Conservation (phyloP, 2,797 vertebrate genomes). For the Eremophila alpestris region DNA sequence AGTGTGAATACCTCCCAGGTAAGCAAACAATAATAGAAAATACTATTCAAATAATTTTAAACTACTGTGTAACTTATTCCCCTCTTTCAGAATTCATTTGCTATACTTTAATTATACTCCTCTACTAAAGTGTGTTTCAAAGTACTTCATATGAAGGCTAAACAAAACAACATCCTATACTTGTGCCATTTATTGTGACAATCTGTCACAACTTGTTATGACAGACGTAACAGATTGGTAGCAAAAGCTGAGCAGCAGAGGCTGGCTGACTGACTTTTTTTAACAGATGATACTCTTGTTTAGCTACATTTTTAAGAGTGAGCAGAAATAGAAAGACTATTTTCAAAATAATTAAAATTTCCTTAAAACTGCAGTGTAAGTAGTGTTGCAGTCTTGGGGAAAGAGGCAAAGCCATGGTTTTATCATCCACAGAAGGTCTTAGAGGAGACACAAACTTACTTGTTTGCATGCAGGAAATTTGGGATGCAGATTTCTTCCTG, state of each 20-base stretch:
- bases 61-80: not conserved
- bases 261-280: not conserved
- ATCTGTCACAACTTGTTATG: conserved; percentile 7
- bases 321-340: not conserved
- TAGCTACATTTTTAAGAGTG: not conserved
- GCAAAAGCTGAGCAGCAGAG: conserved; percentile 21
- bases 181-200: conserved; percentile 14
- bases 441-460: not conserved
- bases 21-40: not conserved
- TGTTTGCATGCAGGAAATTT: not conserved
- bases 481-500: not conserved
- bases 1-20: not conserved
- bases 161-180: conserved; percentile 6
- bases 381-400: not conserved
- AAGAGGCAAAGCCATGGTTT: not conserved
- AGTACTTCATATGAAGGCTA: not conserved
- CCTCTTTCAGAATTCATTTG: not conserved
- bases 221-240: not conserved
- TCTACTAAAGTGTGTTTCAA: not conserved
- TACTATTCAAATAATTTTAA: not conserved
- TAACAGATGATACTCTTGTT: not conserved
- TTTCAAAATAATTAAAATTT: not conserved
- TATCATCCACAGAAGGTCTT: not conserved
- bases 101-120: not conserved
- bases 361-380: not conserved